Conservation (phyloP, 2,797 vertebrate species). For the Ciconia nigra region DNA sequence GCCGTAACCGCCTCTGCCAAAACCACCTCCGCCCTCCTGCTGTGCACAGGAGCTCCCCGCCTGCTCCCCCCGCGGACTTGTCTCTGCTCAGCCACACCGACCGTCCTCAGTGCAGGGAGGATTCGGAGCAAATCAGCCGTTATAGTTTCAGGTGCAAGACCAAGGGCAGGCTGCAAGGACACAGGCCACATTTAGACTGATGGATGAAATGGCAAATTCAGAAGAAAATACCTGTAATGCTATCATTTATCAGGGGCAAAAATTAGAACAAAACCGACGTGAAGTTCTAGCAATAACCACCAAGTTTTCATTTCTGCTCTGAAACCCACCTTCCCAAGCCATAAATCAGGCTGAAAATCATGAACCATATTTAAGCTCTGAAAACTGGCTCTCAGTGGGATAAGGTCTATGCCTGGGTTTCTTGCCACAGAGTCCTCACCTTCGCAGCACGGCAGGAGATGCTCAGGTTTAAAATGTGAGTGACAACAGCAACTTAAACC, state of each 20-base stretch:
- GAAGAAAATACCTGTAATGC: background rate
- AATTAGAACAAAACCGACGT: background rate
- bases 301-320: background rate
- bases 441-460: background rate
- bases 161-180: background rate
- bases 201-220: background rate
- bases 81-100: accelerated
- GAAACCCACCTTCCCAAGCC: background rate
- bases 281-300: background rate
- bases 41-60: no score
- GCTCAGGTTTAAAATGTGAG: background rate
- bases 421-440: no score
- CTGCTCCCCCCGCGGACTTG: background rate
- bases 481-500: background rate
- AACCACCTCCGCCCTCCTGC: background rate
- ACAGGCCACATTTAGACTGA: background rate
- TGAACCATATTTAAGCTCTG: background rate
- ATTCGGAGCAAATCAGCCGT: accelerated
- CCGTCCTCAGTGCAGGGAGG: accelerated
- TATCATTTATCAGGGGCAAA: background rate
- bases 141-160: background rate
- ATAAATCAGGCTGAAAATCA: background rate
- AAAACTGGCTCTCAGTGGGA: background rate
- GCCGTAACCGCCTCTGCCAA: background rate
- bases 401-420: background rate